A percentile compares a stretch with the other conserved stretches of the same genome.
Conservation (phyloP, 1,140 invertebrate genomes). For the Chymomyza costata region DNA sequence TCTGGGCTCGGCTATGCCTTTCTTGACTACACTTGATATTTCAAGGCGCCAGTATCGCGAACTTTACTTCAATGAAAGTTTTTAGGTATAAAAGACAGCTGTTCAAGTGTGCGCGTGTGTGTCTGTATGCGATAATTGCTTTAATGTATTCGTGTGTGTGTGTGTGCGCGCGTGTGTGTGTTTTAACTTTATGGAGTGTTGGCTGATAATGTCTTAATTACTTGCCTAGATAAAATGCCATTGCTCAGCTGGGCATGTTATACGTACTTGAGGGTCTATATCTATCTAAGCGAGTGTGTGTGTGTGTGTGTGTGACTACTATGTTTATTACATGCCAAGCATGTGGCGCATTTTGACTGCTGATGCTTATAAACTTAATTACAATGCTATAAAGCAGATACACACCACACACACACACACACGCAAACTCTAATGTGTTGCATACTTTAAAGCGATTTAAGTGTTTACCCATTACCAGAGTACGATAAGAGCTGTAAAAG, state of each 20-base stretch:
- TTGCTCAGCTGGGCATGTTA: slow-evolving; percentile 42
- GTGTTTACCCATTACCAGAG: slow-evolving; percentile 1
- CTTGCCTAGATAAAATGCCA: slow-evolving; percentile 70
- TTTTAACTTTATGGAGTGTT: slow-evolving; percentile 72
- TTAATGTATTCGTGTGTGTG: slow-evolving; percentile 39
- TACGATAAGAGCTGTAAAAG: neutral
- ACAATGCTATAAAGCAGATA: slow-evolving; percentile 24
- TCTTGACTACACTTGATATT: too few species aligned
- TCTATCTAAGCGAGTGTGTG: slow-evolving; percentile 4
- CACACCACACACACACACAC: slow-evolving; percentile 1
- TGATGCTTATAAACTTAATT: slow-evolving; percentile 67
- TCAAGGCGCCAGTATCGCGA: slow-evolving; percentile 34
- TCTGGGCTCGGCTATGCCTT: slow-evolving; percentile 15
- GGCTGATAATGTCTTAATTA: slow-evolving; percentile 72
- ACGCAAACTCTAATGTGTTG: slow-evolving; percentile 19
- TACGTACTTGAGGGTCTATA: neutral
- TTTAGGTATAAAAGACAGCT: slow-evolving; percentile 7
- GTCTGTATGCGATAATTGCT: slow-evolving; percentile 59
- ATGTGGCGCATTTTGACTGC: slow-evolving; percentile 32
- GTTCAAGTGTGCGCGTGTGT: neutral
- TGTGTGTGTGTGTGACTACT: slow-evolving; percentile 54
- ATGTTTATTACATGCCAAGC: slow-evolving; percentile 56
- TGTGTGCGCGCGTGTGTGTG: slow-evolving; percentile 58
- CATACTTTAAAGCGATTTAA: slow-evolving; percentile 32
- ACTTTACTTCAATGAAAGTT: slow-evolving; percentile 58